These are phyloP conservation scores for Palythoa caribaeorum DNA, from an alignment of 92 coral and sea anemone species.

Conservation along the genomic window DNA sequence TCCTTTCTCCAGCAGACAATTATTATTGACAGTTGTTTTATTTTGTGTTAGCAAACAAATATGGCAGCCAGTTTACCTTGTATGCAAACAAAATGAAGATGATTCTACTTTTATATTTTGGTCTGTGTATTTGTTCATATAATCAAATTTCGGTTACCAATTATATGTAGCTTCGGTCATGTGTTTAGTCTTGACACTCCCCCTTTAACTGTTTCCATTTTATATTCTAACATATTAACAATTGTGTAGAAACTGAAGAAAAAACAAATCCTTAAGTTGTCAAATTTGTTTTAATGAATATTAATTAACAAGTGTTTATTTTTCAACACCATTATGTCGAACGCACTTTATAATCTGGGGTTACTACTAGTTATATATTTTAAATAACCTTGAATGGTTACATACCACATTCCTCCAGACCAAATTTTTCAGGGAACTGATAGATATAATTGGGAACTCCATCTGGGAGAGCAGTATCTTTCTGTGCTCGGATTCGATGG, in stretches of 20 bases:
- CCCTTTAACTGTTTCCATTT: neutral
- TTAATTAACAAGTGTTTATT: neutral
- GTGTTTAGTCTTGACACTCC: too few species aligned
- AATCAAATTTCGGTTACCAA: too few species aligned
- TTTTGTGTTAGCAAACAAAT: constrained; percentile 2
- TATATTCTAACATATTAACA: neutral
- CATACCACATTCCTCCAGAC: constrained; percentile 32
- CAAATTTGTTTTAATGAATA: neutral
- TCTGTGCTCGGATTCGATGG: constrained; percentile 16
- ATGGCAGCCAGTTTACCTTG: constrained; percentile 7
- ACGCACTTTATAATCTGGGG: constrained; percentile 1
- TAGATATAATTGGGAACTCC: constrained; percentile 1
- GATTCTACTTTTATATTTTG: neutral
- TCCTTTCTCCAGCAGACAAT: neutral
- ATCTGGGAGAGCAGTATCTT: constrained; percentile 13
- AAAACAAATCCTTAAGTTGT: neutral
- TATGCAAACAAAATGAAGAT: neutral
- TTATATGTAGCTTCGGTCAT: too few species aligned
- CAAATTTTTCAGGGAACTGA: neutral
- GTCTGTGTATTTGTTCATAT: neutral
- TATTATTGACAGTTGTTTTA: neutral
- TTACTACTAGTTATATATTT: neutral
- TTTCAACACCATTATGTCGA: neutral
- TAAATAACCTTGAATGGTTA: neutral
- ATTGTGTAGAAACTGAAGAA: neutral